Evolutionary conservation across 2,797 vertebrate species (phyloP).

Genomic region (Syngnathus rostellatus): DNA sequence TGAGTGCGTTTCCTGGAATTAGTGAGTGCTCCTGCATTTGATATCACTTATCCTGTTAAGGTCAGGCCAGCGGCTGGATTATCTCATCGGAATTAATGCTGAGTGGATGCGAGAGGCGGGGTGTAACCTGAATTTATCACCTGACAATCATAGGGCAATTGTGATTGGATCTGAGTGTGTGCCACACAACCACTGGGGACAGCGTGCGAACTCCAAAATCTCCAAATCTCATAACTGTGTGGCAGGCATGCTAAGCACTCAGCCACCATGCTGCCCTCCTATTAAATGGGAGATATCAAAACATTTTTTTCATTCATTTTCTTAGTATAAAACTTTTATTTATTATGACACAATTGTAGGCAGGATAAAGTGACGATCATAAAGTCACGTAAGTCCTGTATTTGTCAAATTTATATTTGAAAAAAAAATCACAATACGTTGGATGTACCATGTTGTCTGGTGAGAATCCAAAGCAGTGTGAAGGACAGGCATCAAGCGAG

Average conservation of each 20-base stretch:
- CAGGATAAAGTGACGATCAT: too few species aligned
- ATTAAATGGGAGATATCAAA: too few species aligned
- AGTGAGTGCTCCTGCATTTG: background rate
- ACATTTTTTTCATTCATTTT: too few species aligned
- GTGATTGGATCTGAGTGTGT: background rate
- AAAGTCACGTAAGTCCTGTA: too few species aligned
- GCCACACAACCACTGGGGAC: too few species aligned
- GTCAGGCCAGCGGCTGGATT: background rate
- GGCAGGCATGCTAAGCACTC: too few species aligned
- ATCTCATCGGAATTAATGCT: background rate
- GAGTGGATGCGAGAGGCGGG: background rate
- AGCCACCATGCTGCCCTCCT: too few species aligned
- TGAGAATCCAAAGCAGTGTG: constrained; percentile 1
- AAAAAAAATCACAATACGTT: too few species aligned
- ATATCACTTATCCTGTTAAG: background rate
- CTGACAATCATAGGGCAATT: background rate
- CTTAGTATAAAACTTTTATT: background rate
- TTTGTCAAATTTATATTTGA: too few species aligned
- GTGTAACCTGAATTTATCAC: background rate
- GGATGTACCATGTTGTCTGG: background rate
- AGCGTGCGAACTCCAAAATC: too few species aligned
- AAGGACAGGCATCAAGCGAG: background rate
- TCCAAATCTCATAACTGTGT: too few species aligned
- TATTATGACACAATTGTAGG: background rate
- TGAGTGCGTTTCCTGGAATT: background rate